Conservation (phyloP, 2,797 vertebrate species). For the Notolabrus celidotus region DNA sequence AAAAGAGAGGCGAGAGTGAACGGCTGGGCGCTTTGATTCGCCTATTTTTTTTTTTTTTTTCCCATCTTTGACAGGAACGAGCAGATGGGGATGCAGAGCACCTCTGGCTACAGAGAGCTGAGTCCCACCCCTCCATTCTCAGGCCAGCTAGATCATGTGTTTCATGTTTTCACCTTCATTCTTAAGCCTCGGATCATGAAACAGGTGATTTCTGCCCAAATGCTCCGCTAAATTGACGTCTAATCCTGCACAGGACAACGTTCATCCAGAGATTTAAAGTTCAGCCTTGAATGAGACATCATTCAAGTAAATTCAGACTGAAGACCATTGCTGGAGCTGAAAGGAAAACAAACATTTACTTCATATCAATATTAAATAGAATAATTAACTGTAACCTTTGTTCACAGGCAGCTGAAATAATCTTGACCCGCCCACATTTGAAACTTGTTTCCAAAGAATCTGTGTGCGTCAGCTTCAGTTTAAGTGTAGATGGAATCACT, state of each 20-base stretch:
- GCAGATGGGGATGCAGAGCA: slow-evolving; percentile 75
- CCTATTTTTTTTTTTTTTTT: slow-evolving; percentile 54
- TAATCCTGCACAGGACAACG: background rate
- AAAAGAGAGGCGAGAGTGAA: slow-evolving; percentile 26
- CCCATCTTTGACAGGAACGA: slow-evolving; percentile 48
- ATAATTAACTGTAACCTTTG: background rate
- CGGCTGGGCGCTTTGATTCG: slow-evolving; percentile 40
- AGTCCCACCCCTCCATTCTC: slow-evolving; percentile 19
- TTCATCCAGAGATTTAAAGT: background rate
- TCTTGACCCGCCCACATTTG: no score
- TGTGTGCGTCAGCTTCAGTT: background rate
- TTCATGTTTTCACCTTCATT: slow-evolving; percentile 23
- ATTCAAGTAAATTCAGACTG: no score
- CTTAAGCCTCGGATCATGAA: slow-evolving; percentile 6
- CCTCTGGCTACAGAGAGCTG: slow-evolving; percentile 68
- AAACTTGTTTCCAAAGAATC: no score
- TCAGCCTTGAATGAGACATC: background rate
- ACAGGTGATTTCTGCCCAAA: slow-evolving; percentile 2
- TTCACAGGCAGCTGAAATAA: no score
- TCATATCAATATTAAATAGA: no score
- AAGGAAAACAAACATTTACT: no score
- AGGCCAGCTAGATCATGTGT: slow-evolving; percentile 20
- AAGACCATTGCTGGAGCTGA: no score
- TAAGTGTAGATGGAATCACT: background rate
- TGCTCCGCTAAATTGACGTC: background rate